A percentile compares a stretch with the other conserved stretches of the same genome.
Conservation (phyloP, 92 coral and sea anemone genomes). For the Actinostola sp. region DNA sequence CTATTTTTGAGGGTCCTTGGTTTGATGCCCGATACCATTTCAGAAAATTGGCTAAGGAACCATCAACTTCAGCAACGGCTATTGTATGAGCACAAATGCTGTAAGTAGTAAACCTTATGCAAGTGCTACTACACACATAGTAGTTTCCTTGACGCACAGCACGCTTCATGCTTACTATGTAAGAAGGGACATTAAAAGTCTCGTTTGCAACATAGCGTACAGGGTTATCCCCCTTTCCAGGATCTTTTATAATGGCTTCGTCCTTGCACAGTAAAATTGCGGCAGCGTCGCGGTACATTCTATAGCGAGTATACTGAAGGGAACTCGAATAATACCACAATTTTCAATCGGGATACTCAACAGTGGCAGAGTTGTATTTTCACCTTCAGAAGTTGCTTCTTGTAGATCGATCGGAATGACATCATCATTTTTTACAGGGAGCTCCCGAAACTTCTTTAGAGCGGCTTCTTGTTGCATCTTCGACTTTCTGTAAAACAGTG, state of each 20-base stretch:
- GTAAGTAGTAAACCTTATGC: constrained; percentile 25
- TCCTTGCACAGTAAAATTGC: constrained; percentile 6
- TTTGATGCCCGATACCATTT: constrained; percentile 18
- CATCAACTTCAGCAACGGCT: constrained; percentile 45
- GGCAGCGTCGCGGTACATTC: constrained; percentile 17
- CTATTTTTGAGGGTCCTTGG: constrained; percentile 18
- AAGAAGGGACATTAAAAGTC: constrained; percentile 14
- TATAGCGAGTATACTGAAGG: constrained; percentile 18
- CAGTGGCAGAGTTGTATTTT: neutral
- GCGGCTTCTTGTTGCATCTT: constrained; percentile 31
- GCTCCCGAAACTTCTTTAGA: constrained; percentile 15
- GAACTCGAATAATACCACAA: constrained; percentile 35
- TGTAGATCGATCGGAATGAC: neutral
- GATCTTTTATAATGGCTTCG: constrained; percentile 29
- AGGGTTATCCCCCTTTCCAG: constrained; percentile 31
- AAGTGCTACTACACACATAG: constrained; percentile 20
- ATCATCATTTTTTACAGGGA: constrained; percentile 5
- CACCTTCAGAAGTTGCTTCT: too few relatives aligned
- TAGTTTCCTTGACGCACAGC: constrained; percentile 1
- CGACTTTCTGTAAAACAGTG: constrained; percentile 36
- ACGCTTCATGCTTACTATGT: constrained; percentile 4
- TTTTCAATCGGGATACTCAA: constrained; percentile 38
- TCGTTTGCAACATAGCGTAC: constrained; percentile 43
- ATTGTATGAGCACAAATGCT: constrained; percentile 40
- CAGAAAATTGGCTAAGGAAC: constrained; percentile 12